phyloP scores from a whole-genome alignment of 2,888 invertebrate genomes.

The Endomychus coccineus region DNA sequence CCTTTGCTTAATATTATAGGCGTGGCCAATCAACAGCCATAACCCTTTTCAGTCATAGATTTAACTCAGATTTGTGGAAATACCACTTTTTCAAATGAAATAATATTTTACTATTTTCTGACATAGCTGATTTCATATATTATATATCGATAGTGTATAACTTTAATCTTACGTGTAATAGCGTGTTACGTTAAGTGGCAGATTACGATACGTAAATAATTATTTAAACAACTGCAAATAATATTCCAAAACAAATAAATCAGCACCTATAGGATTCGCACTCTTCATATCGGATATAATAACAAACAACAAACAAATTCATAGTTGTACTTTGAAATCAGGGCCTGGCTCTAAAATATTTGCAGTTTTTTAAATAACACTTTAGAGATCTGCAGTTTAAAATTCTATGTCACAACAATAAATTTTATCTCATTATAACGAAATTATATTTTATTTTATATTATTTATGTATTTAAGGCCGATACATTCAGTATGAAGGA shows the following conservation, averaged over 20 bases:
- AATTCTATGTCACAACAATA: constrained; percentile 44
- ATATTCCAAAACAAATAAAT: constrained; percentile 26
- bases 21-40: too few relatives aligned
- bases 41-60: too few relatives aligned
- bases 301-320: constrained; percentile 40
- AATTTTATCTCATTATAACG: constrained; percentile 41
- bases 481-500: constrained; percentile 47
- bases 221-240: constrained; percentile 41
- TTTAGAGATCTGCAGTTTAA: constrained; percentile 34
- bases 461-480: constrained; percentile 45
- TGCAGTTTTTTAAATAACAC: constrained; percentile 37
- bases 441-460: constrained; percentile 39
- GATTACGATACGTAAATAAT: constrained; percentile 20
- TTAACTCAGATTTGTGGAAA: too few relatives aligned
- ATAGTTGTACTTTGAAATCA: constrained; percentile 46
- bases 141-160: constrained; percentile 38
- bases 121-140: constrained; percentile 26
- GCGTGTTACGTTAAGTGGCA: constrained; percentile 41
- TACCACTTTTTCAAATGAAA: too few relatives aligned
- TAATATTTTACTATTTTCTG: constrained; percentile 29
- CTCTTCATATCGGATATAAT: too few relatives aligned
- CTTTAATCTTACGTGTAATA: constrained; percentile 39
- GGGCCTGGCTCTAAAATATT: constrained; percentile 39
- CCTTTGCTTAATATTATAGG: too few relatives aligned
- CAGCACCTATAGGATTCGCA: constrained; percentile 35